These are phyloP conservation scores for Danaus chrysippus DNA, from an alignment of 2,888 invertebrate species.

Conservation along the genomic window DNA sequence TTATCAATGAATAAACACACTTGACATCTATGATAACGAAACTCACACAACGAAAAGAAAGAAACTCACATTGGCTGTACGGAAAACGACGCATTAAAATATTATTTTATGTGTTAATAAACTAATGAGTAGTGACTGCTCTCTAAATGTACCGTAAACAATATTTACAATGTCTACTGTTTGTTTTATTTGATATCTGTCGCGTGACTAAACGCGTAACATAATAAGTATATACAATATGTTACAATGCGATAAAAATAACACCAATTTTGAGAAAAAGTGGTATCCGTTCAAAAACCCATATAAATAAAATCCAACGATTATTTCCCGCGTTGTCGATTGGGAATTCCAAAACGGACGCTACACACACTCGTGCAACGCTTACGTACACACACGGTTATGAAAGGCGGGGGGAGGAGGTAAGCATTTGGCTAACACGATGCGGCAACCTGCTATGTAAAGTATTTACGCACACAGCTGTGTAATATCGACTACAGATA, in stretches of 20 bases:
- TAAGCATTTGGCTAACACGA: conserved; percentile 46
- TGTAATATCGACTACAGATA: conserved; percentile 6
- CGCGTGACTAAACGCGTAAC: too few species aligned
- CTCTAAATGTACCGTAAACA: too few species aligned
- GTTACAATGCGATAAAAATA: neutral
- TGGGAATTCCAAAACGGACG: conserved; percentile 41
- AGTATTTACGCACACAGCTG: conserved; percentile 43
- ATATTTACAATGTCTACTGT: too few species aligned
- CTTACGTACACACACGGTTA: neutral
- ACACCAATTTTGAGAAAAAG: neutral
- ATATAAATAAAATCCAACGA: conserved; percentile 28
- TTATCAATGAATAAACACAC: too few species aligned
- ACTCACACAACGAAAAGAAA: too few species aligned
- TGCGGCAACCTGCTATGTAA: conserved; percentile 39
- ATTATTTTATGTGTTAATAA: too few species aligned
- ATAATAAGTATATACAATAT: neutral
- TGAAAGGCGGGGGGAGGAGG: conserved; percentile 15
- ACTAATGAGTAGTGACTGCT: too few species aligned
- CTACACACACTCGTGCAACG: neutral
- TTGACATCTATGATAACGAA: too few species aligned
- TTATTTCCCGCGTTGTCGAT: conserved; percentile 43
- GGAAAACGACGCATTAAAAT: too few species aligned
- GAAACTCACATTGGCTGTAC: too few species aligned
- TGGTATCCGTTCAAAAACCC: conserved; percentile 33
- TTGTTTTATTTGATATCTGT: too few species aligned